Evolutionary conservation across 2,888 invertebrate genomes (phyloP).

Genomic region (Coelopa pilipes): DNA sequence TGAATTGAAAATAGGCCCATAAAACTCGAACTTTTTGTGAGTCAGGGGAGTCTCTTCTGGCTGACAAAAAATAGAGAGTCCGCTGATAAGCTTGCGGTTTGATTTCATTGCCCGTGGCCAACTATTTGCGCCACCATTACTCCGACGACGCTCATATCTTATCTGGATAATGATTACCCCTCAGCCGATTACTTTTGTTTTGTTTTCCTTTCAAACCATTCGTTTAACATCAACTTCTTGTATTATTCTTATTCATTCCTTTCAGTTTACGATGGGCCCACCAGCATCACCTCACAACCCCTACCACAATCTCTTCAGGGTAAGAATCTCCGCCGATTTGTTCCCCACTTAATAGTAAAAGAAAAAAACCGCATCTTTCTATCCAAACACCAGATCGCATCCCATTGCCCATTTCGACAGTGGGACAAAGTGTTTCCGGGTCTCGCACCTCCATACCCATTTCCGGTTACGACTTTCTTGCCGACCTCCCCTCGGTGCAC

Average conservation of each 20-base stretch:
- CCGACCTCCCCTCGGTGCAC: conserved; percentile 75
- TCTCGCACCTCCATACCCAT: conserved; percentile 67
- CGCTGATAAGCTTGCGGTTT: neutral
- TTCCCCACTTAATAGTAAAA: too few relatives aligned
- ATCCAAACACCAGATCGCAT: conserved; percentile 48
- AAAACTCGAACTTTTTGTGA: neutral
- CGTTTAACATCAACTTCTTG: too few relatives aligned
- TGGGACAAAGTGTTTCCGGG: conserved; percentile 49
- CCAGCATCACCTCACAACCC: conserved; percentile 61
- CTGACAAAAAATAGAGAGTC: neutral
- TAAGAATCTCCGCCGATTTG: neutral
- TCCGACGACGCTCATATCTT: neutral
- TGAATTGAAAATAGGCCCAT: neutral
- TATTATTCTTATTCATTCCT: conserved; percentile 2
- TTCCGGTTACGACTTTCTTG: conserved; percentile 78
- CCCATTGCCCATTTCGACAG: conserved; percentile 59
- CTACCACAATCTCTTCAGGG: conserved; percentile 35
- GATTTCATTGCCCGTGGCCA: neutral
- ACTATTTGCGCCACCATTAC: neutral
- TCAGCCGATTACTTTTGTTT: neutral
- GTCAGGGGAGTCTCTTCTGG: too few relatives aligned
- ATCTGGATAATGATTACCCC: neutral
- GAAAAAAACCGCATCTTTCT: neutral
- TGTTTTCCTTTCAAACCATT: too few relatives aligned
- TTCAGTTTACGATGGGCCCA: conserved; percentile 58